A percentile compares a stretch with the other conserved stretches of the same genome.
These are phyloP conservation scores for Trachelus tabidus DNA, from an alignment of 2,888 invertebrate genomes.

Conservation along the genomic window DNA sequence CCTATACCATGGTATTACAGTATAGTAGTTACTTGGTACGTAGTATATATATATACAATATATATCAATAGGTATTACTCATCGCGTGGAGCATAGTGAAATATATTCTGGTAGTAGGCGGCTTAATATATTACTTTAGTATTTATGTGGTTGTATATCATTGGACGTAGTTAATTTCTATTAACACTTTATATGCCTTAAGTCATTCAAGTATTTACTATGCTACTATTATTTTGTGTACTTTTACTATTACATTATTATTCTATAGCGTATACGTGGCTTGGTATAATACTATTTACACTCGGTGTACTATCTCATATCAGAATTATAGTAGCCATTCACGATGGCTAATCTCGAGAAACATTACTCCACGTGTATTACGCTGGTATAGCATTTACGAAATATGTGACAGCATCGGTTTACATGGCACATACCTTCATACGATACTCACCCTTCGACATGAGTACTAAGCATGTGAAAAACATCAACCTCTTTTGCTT, in stretches of 20 bases:
- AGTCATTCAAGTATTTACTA: neutral
- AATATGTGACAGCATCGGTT: slow-evolving; percentile 1
- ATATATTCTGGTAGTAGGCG: neutral
- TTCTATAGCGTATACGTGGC: neutral
- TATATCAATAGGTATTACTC: neutral
- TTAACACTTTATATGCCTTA: neutral
- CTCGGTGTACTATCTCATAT: neutral
- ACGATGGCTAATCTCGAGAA: neutral
- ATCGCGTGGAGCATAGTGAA: neutral
- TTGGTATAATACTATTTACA: neutral
- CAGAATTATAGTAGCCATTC: neutral
- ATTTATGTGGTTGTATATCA: neutral
- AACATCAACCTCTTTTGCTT: neutral
- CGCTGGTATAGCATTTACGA: neutral
- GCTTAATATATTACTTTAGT: neutral
- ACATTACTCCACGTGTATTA: neutral
- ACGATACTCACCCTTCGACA: neutral
- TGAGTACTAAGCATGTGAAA: neutral
- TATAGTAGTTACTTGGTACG: neutral
- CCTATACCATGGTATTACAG: neutral
- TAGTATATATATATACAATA: neutral
- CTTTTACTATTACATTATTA: neutral
- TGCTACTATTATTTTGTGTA: neutral
- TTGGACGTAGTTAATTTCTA: neutral
- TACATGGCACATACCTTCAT: neutral